Percentiles rank a stretch among this genome's conserved stretches.
These are phyloP conservation scores for Rhineura floridana DNA, from an alignment of 2,113 vertebrate species.

Conservation along the genomic window DNA sequence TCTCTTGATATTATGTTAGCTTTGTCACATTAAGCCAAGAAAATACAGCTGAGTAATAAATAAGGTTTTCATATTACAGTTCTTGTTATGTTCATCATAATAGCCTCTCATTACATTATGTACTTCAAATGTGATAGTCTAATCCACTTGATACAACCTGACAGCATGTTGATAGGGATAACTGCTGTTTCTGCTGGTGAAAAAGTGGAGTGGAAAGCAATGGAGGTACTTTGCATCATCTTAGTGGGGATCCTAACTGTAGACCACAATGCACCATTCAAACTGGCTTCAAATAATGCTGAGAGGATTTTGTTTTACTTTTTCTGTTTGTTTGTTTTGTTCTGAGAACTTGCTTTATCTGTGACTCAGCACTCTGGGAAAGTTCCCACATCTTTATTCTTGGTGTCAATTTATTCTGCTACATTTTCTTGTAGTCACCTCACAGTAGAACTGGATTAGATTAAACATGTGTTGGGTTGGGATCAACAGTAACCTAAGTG, in stretches of 20 bases:
- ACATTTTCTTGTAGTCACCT: not conserved
- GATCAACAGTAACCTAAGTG: not conserved
- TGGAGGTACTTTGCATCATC: accelerated
- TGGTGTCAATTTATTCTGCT: not conserved
- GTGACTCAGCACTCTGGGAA: not conserved
- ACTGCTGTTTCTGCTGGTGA: not conserved
- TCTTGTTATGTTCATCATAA: constrained; percentile 7
- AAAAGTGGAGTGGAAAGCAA: accelerated
- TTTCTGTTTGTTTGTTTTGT: not conserved
- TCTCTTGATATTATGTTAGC: not conserved
- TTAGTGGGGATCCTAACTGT: accelerated
- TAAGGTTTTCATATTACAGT: not conserved
- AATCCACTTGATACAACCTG: not conserved
- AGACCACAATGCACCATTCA: accelerated
- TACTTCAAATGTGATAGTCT: not conserved
- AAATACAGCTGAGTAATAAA: not conserved
- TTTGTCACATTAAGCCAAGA: not conserved
- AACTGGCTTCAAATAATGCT: accelerated
- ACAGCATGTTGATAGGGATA: not conserved
- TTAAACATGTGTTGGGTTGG: not conserved
- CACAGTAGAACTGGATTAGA: not conserved
- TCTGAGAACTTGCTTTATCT: not conserved
- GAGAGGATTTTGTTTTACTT: not conserved
- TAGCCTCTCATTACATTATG: constrained; percentile 6
- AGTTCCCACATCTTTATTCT: not conserved